Conservation (phyloP, 2,113 vertebrate species). For the Apodemus sylvaticus region DNA sequence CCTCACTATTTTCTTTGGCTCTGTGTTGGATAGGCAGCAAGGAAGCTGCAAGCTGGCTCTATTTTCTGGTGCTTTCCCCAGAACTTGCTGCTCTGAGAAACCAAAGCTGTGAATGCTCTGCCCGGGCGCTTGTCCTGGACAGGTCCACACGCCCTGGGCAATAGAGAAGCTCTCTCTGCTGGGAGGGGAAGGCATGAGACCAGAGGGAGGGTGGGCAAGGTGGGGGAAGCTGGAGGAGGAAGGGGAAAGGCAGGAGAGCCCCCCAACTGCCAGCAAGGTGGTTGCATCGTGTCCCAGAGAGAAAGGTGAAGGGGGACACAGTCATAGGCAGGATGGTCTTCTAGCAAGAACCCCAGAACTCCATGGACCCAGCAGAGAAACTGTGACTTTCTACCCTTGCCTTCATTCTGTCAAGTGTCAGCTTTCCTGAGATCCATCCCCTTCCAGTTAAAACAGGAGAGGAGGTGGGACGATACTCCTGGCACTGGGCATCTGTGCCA, state of each 20-base stretch:
- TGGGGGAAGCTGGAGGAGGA: not conserved
- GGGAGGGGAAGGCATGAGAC: not conserved
- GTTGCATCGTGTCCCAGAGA: not conserved
- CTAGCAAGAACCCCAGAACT: not conserved
- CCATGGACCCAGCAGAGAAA: not conserved
- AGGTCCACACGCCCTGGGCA: not conserved
- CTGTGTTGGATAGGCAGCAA: not conserved
- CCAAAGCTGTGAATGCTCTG: slow-evolving; percentile 52
- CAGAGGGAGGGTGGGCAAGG: not conserved
- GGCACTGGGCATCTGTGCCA: not conserved
- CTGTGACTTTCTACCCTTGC: not conserved
- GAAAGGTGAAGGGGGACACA: not conserved
- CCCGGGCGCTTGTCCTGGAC: not conserved
- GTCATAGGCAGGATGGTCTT: not conserved
- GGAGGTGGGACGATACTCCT: not conserved
- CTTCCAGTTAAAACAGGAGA: not conserved
- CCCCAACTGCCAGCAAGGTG: not conserved
- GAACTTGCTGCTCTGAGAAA: slow-evolving; percentile 60
- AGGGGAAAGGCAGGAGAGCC: not conserved
- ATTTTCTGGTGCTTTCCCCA: slow-evolving; percentile 62
- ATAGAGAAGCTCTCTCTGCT: not conserved
- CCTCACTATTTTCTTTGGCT: not conserved
- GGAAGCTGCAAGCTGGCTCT: slow-evolving; percentile 40
- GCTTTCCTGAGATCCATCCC: not conserved
- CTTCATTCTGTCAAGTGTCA: not conserved